A percentile compares a stretch with the other conserved stretches of the same genome.
phyloP scores from a whole-genome alignment of 2,113 vertebrate species.

The Loxodonta africana region DNA sequence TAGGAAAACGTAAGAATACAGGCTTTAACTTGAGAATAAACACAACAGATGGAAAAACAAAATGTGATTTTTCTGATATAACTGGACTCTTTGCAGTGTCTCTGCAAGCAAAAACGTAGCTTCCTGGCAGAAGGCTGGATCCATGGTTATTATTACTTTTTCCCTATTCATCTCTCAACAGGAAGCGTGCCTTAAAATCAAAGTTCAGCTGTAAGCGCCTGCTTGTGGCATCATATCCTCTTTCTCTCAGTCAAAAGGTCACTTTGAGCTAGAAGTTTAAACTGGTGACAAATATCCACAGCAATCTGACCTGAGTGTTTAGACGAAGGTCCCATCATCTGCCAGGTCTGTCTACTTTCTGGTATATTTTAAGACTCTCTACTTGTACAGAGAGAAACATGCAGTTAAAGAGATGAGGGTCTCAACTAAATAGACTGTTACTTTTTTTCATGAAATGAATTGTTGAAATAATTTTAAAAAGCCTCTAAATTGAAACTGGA shows the following conservation, averaged over 20 bases:
- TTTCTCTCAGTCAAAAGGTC: conserved; percentile 70
- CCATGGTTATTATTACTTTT: not conserved
- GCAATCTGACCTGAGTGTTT: conserved; percentile 64
- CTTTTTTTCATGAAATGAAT: conserved; percentile 72
- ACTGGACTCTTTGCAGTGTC: not conserved
- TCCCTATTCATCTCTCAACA: conserved; percentile 59
- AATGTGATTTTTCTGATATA: conserved; percentile 16
- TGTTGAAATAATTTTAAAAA: conserved; percentile 76
- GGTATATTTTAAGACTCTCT: conserved; percentile 77
- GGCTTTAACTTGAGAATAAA: conserved; percentile 36
- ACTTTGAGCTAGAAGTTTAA: conserved; percentile 66
- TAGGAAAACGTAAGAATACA: conserved; percentile 24
- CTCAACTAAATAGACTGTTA: conserved; percentile 65
- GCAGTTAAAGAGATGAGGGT: conserved; percentile 71
- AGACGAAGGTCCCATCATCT: conserved; percentile 65
- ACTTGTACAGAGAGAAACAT: conserved; percentile 67
- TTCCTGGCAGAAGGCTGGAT: conserved; percentile 57
- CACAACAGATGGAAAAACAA: conserved; percentile 22
- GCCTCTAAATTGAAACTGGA: conserved; percentile 72
- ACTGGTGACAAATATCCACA: conserved; percentile 70
- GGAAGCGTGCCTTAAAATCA: conserved; percentile 68
- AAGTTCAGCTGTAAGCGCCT: conserved; percentile 34
- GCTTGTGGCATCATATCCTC: conserved; percentile 56
- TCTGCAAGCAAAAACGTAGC: conserved; percentile 29
- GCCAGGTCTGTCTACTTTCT: conserved; percentile 65